Conservation (phyloP, 2,888 invertebrate genomes). For the Brenthis hecate region DNA sequence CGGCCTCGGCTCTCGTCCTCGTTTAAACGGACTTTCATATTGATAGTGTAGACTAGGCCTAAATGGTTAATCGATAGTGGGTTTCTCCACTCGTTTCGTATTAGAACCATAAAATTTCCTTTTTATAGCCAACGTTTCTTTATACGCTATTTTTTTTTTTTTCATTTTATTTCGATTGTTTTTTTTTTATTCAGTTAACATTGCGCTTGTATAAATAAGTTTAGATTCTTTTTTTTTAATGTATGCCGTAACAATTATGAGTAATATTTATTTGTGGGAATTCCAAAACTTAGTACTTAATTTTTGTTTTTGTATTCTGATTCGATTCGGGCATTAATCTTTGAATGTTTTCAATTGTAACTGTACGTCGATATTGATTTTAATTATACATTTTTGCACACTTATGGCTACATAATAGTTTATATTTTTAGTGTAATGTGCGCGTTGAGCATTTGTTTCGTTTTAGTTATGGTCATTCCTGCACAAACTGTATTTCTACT, state of each 20-base stretch:
- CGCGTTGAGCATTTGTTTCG: conserved; percentile 17
- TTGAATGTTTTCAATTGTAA: conserved; percentile 1
- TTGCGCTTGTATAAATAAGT: neutral
- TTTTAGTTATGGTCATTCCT: conserved; percentile 12
- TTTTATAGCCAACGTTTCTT: neutral
- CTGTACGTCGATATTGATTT: neutral
- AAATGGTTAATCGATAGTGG: conserved; percentile 32
- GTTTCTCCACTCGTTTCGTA: conserved; percentile 10
- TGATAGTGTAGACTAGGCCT: conserved; percentile 57
- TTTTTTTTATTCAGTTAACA: neutral
- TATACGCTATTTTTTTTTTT: conserved; percentile 9
- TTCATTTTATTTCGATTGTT: neutral
- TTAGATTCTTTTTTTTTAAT: neutral
- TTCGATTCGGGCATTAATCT: conserved; percentile 16
- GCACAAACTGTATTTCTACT: conserved; percentile 41
- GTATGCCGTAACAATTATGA: conserved; percentile 2
- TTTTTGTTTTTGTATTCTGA: neutral
- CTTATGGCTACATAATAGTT: neutral
- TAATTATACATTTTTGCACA: no score
- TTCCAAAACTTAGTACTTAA: conserved; percentile 31
- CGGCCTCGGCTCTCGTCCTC: neutral
- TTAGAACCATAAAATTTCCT: conserved; percentile 4
- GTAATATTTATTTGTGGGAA: conserved; percentile 27
- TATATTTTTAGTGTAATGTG: neutral
- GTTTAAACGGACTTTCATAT: neutral